Evolutionary conservation across 1,140 invertebrate species (phyloP), one percentile per base, ranked within the genome.

Genomic region (Drosophila sulfurigaster): DNA sequence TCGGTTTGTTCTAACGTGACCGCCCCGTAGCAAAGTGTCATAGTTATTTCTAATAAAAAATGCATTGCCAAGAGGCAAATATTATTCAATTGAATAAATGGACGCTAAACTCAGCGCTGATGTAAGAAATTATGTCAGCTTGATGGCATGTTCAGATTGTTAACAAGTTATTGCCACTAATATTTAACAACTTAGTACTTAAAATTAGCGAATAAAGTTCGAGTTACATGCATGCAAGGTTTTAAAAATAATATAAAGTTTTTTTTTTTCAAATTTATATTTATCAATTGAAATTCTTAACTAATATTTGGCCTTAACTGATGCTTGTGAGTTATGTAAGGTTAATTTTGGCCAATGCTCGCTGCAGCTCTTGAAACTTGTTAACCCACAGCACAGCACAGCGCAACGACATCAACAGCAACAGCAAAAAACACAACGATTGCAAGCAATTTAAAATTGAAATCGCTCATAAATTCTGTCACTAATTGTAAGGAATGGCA

Each of bases 401-500:
- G 10, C 4, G 3, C 20, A 51, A 4, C 38, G 57, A 15, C 32
- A 59, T 5, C 20, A 51, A 11, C 30, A 67, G 20, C 25, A 56
- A 49, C 48, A 35, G 30, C 41, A 58, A 57, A 43, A 59, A 51
- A 56, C 48, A n/a, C 20, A 59, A 30, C 68, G 30, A 71, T 59
- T 65, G 59, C 59, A 41, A 79, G 79, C 78, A 85, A 78, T 78
- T 75, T 83, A 65, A 87, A 88, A 88, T 83, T 88, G 78, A 88
- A 88, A 88, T 88, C 83, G 83, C 83, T 88, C 85, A 88, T 88
- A 88, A 88, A 88, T 88, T 88, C 77, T 83, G 81, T 80, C 75
- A 82, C 83, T 88, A 88, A 88, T 88, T 88, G 83, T 78, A 88
- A 88, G 70, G 83, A 88, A 88, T 88, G 85, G 83, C 74, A 88